These are phyloP conservation scores for Hirudo medicinalis DNA, from an alignment of 1,140 invertebrate species.

Conservation along the genomic window DNA sequence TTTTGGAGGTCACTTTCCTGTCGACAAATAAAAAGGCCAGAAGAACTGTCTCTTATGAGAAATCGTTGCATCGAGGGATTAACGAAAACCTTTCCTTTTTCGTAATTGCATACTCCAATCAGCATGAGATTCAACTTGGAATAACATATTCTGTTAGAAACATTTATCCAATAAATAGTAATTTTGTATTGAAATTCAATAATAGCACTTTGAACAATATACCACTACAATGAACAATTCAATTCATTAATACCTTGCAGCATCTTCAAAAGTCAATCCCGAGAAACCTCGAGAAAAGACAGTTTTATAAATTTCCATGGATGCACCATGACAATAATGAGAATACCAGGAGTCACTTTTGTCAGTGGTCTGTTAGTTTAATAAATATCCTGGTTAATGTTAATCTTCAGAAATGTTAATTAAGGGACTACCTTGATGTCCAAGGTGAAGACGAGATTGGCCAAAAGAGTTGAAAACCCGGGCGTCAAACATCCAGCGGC, in stretches of 20 bases:
- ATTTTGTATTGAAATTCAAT: no score
- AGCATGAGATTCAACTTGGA: no score
- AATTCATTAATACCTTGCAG: background rate
- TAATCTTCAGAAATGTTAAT: background rate
- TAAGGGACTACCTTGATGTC: background rate
- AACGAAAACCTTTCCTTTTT: no score
- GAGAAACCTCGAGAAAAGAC: background rate
- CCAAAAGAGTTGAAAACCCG: slow-evolving; percentile 98
- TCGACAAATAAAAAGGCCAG: no score
- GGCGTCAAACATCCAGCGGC: slow-evolving; percentile 86
- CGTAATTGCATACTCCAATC: no score
- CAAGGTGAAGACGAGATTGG: slow-evolving; percentile 53
- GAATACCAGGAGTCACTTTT: background rate
- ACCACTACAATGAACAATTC: background rate
- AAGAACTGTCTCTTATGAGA: no score
- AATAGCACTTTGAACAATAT: no score
- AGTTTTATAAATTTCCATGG: background rate
- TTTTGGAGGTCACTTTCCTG: no score
- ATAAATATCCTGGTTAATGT: background rate
- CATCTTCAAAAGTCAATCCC: background rate
- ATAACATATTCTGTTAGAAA: no score
- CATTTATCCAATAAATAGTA: no score
- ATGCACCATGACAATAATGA: background rate
- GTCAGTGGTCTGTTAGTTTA: background rate
- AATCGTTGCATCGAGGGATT: no score